Percentiles rank a stretch among this genome's conserved stretches.
Conservation (phyloP, 2,888 invertebrate genomes). For the Palloptera scutellata region DNA sequence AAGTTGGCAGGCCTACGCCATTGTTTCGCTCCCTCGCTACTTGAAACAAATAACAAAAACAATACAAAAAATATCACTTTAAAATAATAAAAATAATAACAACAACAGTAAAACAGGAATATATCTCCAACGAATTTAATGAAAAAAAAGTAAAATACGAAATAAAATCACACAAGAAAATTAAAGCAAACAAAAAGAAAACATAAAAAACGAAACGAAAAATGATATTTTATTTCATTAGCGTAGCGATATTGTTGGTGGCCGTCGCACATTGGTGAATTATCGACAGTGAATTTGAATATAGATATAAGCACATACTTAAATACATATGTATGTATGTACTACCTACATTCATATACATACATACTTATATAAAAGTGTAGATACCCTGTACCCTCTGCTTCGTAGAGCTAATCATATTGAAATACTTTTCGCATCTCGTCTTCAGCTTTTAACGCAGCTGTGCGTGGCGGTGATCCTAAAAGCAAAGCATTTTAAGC, state of each 20-base stretch:
- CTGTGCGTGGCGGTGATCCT: no score
- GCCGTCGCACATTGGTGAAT: not conserved
- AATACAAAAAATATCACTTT: not conserved
- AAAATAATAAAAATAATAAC: not conserved
- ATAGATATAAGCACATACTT: not conserved
- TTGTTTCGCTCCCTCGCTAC: no score
- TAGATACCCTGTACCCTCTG: not conserved
- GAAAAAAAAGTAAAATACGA: not conserved
- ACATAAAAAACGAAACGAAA: not conserved
- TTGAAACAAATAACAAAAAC: no score
- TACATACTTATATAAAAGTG: not conserved
- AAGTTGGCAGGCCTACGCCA: no score
- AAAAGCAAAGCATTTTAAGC: no score
- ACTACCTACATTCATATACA: no score
- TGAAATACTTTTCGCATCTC: no score
- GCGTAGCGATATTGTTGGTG: not conserved
- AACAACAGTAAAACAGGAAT: not conserved
- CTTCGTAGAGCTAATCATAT: no score
- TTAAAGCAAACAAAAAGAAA: not conserved
- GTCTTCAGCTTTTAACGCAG: no score
- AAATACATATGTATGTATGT: not conserved
- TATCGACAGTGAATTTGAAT: not conserved
- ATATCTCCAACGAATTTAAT: not conserved
- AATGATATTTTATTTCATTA: conserved; percentile 3
- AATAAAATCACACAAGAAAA: not conserved